Base-by-base conservation (phyloP, 2,888 invertebrate species). In the Spilosoma lubricipeda region DNA sequence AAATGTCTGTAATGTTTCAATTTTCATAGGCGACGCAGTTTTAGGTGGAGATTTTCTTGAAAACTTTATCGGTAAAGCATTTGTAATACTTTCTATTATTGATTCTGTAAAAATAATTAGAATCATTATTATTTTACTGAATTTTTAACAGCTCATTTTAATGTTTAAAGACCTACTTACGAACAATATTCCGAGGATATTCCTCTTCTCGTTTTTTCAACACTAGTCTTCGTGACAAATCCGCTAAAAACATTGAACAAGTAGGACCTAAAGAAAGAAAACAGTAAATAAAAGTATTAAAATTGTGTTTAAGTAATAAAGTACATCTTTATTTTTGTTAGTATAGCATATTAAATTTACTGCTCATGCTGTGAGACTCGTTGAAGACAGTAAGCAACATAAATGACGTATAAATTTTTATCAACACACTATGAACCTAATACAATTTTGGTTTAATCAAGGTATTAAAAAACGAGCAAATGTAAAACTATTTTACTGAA, bases 231-330 rank as follows among this genome's bases (percentile, higher is more conserved):
- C 88, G 90, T 15, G 93, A 90, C 72, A 95, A 80, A 77, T 94
- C 94, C 23, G 93, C 89, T 68, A 95, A 86, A 80, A 95, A 95
- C 93, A 93, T 94, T 23, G 94, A 94, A 84, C 95, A 95, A 18
- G 93, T 90, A 70, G 94, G 92, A 48, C 94, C 95, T 95, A 77
- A 75, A 78, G 75, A 27, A 75, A 73, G 67, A 67, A 39, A 9
- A 27, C 2, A 39, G 4, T 67, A 3, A 5, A n/a, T 42, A n/a
- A 15, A 42, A 9, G 3, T 11, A 56, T 11, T n/a, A 11, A 3
- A 56, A 23, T 23, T 8, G 23, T 48, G 15, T 48, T 48, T 0
- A 7, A 23, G 20, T 48, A 48, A 48, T 20, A 1, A 20, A 20
- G 20, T 23, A 8, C 52, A 52, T 23, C 23, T 52, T 52, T 52